Percentiles rank a stretch among this genome's conserved stretches.
phyloP scores from a whole-genome alignment of 2,113 vertebrate genomes.

The Kobus ellipsiprymnus region DNA sequence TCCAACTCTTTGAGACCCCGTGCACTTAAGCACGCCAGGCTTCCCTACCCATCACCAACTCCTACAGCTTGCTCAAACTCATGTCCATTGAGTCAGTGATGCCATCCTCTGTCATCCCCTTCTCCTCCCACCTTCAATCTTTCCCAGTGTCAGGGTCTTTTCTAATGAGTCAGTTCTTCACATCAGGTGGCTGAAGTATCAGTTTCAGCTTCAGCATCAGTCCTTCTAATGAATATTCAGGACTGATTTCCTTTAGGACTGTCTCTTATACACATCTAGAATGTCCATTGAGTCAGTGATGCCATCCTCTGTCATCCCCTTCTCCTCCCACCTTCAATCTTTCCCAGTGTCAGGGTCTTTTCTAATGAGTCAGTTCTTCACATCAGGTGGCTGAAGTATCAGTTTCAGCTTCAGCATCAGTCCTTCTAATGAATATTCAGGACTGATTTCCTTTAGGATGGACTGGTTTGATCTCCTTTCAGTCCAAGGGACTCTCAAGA shows the following conservation, averaged over 20 bases:
- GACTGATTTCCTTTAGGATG: neutral
- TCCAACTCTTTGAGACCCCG: neutral
- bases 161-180: neutral
- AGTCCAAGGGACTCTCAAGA: neutral
- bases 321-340: neutral
- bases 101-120: neutral
- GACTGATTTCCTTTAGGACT: too few relatives aligned
- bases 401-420: neutral
- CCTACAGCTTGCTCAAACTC: neutral
- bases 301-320: neutral
- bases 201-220: neutral
- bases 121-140: neutral
- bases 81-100: neutral
- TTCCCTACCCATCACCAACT: neutral
- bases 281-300: neutral
- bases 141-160: neutral
- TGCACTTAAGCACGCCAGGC: neutral
- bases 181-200: neutral
- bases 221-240: neutral
- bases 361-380: neutral
- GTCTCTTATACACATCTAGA: too few relatives aligned
- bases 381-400: neutral
- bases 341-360: neutral
- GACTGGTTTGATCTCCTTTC: neutral
- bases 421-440: neutral